phyloP scores from a whole-genome alignment of 92 coral and sea anemone species.

The Phenganax marumi region DNA sequence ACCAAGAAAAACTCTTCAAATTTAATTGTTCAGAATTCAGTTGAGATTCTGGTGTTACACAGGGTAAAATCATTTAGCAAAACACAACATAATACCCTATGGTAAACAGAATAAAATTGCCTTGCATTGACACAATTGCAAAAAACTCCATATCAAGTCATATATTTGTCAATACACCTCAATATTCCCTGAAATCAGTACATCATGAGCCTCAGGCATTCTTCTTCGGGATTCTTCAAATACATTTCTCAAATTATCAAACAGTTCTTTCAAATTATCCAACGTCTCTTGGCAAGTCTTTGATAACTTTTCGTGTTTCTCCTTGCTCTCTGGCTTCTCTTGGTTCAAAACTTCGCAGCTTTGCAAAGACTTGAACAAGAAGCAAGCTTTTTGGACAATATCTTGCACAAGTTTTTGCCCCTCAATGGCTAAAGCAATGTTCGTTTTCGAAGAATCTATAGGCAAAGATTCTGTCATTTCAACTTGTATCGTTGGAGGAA shows the following conservation, averaged over 20 bases:
- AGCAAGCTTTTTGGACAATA: slow-evolving; percentile 25
- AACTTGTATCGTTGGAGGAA: slow-evolving; percentile 36
- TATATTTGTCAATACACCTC: neutral
- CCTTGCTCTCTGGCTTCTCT: slow-evolving; percentile 37
- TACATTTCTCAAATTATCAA: slow-evolving; percentile 20
- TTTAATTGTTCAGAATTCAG: too few species aligned
- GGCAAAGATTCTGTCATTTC: slow-evolving; percentile 26
- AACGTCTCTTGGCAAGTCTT: slow-evolving; percentile 21
- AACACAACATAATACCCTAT: too few species aligned
- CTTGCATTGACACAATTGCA: too few species aligned
- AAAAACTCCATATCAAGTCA: too few species aligned
- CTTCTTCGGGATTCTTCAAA: slow-evolving; percentile 32
- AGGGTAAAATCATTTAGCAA: too few species aligned
- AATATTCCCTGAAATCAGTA: slow-evolving; percentile 31
- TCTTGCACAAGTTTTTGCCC: slow-evolving; percentile 29
- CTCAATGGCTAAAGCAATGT: slow-evolving; percentile 21
- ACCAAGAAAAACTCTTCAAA: too few species aligned
- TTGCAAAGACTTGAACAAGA: slow-evolving; percentile 25
- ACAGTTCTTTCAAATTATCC: slow-evolving; percentile 32
- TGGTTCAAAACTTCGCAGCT: slow-evolving; percentile 26
- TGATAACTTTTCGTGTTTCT: slow-evolving; percentile 26
- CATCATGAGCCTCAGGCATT: slow-evolving; percentile 36
- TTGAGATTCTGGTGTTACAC: too few species aligned
- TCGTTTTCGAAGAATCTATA: slow-evolving; percentile 29
- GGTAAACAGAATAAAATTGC: too few species aligned